Evolutionary conservation across 1,140 invertebrate genomes (phyloP), one percentile per base, ranked within the genome.

Genomic region (Sesamia nonagrioides): DNA sequence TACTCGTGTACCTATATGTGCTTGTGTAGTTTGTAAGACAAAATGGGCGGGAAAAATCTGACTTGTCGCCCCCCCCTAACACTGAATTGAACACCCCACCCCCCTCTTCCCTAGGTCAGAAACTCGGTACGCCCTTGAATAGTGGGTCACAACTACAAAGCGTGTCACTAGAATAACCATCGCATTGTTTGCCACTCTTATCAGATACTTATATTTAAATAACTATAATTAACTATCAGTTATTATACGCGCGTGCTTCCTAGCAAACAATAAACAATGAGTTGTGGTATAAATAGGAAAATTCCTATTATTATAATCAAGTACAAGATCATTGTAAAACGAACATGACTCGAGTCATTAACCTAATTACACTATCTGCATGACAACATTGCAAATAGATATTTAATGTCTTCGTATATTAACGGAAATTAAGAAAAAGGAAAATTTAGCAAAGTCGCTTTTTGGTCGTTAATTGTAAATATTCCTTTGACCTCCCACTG

Each of bases 361-460:
- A 89, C 92, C 91, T 86, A 82, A 90, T 91, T 92, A 82, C 61
- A 80, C 88, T 89, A 84, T 84, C 83, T 85, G 88, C 87, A 87
- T 81, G 72, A 82, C 74, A 85, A 86, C 86, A 87, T 88, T 81
- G 88, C 89, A 92, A 94, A 94, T 91, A 82, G 81, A 63, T 45
- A 91, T 91, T 92, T 89, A 91, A 94, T 92, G 79, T 68, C n/a
- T 85, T 79, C 76, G 80, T 82, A 82, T 84, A 91, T 93, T 91
- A 93, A 79, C 76, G 50, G 81, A 50, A 82, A 88, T 89, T 85
- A 78, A 88, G 82, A 81, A 83, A 82, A 88, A 91, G 92, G 92
- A 92, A 94, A 94, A 93, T 92, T 93, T 94, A 87, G 91, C 91
- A 81, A 89, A 85, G 82, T 40, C 81, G 86, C 85, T 83, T 80